phyloP scores from a whole-genome alignment of 2,797 vertebrate genomes.

The Austrolebias charrua region DNA sequence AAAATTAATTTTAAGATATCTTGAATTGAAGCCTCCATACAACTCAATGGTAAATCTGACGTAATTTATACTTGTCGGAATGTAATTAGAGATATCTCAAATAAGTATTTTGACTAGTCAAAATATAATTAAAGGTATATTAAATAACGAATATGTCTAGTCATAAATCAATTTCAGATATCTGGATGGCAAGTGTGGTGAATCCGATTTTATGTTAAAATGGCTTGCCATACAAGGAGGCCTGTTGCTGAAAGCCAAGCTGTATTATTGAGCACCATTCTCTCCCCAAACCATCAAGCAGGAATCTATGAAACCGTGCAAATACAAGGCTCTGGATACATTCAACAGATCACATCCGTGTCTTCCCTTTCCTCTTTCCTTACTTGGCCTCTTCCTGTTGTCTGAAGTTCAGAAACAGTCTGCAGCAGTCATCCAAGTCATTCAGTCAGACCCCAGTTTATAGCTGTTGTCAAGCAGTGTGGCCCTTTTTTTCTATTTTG shows the following conservation, averaged over 20 bases:
- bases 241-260: constrained; percentile 13
- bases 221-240: too few species aligned
- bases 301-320: constrained; percentile 16
- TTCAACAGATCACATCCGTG: constrained; percentile 17
- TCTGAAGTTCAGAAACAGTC: constrained; percentile 48
- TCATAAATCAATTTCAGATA: too few species aligned
- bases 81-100: too few species aligned
- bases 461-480: constrained; percentile 59
- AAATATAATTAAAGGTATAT: too few species aligned
- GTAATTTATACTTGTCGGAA: too few species aligned
- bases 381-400: constrained; percentile 36
- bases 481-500: constrained; percentile 28
- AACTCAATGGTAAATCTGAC: too few species aligned
- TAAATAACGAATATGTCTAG: too few species aligned
- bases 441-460: constrained; percentile 40
- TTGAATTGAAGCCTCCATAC: too few species aligned
- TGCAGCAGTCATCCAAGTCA: constrained; percentile 48
- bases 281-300: constrained; percentile 22
- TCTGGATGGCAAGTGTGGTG: too few species aligned
- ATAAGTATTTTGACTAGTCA: too few species aligned
- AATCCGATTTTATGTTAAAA: too few species aligned
- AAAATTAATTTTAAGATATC: too few species aligned
- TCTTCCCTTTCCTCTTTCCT: constrained; percentile 24
- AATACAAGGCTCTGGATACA: constrained; percentile 12
- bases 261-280: constrained; percentile 33